Evolutionary conservation across 2,888 invertebrate species (phyloP), one percentile per base, ranked within the genome.

Genomic region (Smittia sp.): DNA sequence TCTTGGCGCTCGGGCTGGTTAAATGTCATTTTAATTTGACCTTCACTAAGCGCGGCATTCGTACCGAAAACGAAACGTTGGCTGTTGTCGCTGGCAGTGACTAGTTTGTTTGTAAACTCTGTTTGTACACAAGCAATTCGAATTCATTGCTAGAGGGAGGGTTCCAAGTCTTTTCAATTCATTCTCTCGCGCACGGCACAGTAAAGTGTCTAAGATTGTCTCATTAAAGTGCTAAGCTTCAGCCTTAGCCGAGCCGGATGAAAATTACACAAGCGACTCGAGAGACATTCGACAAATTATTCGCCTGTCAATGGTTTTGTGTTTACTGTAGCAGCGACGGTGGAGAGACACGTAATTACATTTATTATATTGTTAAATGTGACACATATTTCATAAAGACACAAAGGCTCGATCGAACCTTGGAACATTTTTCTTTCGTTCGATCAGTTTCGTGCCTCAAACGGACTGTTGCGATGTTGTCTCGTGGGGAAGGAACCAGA

Each of bases 21-120:
- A 72, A 72, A 72, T 72, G 72, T 72, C 72, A 72, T 72, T 72
- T 72, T 72, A 32, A 72, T 72, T 24, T 72, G 72, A 72, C 72
- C 72, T 72, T 72, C 72, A 72, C 20, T 54, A 70, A 58, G 41
- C 70, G 70, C 72, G 72, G 9, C 58, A 22, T 72, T 54, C 54
- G 41, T 52, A 25, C 62, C 72, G 58, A 72, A 70, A 70, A 25
- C n/a, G 13, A 70, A 70, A 70, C 27, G 18, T 20, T 39, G 7
- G 39, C 20, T 66, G 38, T 66, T 66, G 66, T 20, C 25, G 20
- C 25, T 24, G 24, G 24, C 25, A 65, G 65, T 65, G 22, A 58
- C 58, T 46, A n/a, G 46, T 46, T 46, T 46, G 46, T 46, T 46
- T 46, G 58, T 58, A 58, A 20, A 25, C 32, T 15, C 24, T 63